phyloP scores from a whole-genome alignment of 1,140 invertebrate species.

The Dendroctonus ponderosae region DNA sequence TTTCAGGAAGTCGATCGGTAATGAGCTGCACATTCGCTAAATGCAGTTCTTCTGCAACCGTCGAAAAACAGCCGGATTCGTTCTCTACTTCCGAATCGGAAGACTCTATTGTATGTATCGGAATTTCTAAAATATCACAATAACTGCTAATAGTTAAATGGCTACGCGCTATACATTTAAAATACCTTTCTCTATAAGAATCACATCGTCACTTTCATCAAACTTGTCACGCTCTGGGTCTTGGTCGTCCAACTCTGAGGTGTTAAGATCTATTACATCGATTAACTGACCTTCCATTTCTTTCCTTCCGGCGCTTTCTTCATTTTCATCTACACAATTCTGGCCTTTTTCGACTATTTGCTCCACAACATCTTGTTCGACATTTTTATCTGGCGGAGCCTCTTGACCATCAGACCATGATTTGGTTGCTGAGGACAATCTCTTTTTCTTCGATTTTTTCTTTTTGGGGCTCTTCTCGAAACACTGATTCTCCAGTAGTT shows the following conservation, averaged over 20 bases:
- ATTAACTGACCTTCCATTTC: conserved; percentile 7
- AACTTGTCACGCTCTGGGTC: not conserved
- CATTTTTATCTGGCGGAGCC: not conserved
- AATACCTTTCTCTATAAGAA: conserved; percentile 18
- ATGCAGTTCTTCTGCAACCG: not conserved
- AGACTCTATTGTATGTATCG: conserved; percentile 20
- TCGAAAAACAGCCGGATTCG: conserved; percentile 1
- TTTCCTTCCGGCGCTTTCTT: conserved; percentile 1
- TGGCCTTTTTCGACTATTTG: conserved; percentile 15
- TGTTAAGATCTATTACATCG: not conserved
- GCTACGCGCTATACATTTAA: not conserved
- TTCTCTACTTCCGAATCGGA: conserved; percentile 25
- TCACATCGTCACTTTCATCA: conserved; percentile 9
- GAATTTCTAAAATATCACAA: conserved; percentile 10
- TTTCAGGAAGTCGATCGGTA: not conserved
- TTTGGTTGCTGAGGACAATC: no score
- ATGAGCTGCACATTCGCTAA: conserved; percentile 11
- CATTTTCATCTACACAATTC: not conserved
- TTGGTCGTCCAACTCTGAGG: not conserved
- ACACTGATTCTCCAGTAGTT: not conserved
- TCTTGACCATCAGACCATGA: no score
- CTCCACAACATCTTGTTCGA: not conserved
- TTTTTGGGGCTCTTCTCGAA: not conserved
- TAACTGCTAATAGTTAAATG: not conserved
- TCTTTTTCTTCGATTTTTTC: not conserved